Evolutionary conservation across 2,797 vertebrate genomes (phyloP), one percentile per base, ranked within the genome.

Genomic region (Phoeniculus purpureus): DNA sequence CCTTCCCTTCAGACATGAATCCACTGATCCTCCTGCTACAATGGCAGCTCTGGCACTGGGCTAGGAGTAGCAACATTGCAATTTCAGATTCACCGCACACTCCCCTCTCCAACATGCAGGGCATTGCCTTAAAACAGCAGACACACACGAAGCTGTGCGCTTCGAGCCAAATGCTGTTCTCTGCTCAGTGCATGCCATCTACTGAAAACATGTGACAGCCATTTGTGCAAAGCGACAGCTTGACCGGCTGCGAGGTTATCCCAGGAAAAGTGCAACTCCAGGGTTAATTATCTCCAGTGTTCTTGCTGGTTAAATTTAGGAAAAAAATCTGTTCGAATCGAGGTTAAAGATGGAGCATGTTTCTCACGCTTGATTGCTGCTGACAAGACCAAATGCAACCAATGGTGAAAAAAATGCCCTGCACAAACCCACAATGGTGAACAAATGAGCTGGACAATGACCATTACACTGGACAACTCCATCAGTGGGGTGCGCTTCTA

Each of bases 271-370:
- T 87, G 56, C 31, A 77, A 32, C 40, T 92, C 81, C 66, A 70
- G 93, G 88, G 86, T 93, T 94, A 92, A 92, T 92, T 89, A 86
- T 59, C 77, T 73, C 71, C 52, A 55, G 73, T 78, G 59, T 76
- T 96, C 84, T 66, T 84, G 64, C 20, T 78, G 71, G 81, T 93
- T 95, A 95, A 90, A 94, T 92, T 93, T 92, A 95, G 94, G 83
- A 68, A 83, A 92, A 91, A 70, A 90, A 87, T 85, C 66, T 92
- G 86, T 94, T 95, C 67, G 22, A 87, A 90, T 87, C 70, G 92
- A 76, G 79, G 73, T 78, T 95, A 87, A 94, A 87, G 81, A 78
- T 17, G 45, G 70, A 88, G 66, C 59, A 70, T 9, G 8, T 67
- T 94, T 95, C 81, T 90, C 66, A 56, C 15, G 40, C 50, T 71